phyloP scores from a whole-genome alignment of 2,888 invertebrate genomes.

The Leuctra nigra region DNA sequence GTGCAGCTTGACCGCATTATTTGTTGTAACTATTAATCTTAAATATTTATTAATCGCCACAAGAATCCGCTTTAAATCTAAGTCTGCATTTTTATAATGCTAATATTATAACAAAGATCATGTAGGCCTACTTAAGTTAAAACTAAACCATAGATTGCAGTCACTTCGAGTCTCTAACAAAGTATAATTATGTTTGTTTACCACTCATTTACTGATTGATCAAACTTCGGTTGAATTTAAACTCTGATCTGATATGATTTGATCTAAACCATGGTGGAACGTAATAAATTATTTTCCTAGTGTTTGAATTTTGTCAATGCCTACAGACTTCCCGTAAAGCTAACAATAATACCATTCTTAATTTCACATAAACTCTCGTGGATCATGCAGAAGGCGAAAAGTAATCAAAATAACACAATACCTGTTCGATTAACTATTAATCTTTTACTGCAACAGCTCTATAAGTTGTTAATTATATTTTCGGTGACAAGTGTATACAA shows the following conservation, averaged over 20 bases:
- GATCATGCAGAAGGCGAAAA: no score
- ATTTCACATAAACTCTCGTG: no score
- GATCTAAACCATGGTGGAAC: conserved; percentile 17
- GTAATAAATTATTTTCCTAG: conserved; percentile 26
- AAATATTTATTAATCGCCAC: conserved; percentile 16
- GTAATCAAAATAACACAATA: no score
- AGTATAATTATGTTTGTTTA: background rate
- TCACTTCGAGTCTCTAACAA: background rate
- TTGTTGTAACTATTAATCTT: conserved; percentile 11
- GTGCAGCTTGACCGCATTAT: conserved; percentile 15
- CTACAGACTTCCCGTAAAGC: conserved; percentile 24
- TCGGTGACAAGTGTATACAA: no score
- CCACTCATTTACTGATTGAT: background rate
- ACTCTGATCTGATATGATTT: background rate
- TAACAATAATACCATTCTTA: background rate
- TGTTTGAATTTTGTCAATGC: conserved; percentile 27
- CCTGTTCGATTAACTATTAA: no score
- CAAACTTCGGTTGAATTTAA: background rate
- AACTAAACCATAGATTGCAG: background rate
- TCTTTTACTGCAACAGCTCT: no score
- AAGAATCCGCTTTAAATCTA: conserved; percentile 12
- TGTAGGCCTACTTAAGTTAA: conserved; percentile 2
- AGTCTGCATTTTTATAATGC: conserved; percentile 14
- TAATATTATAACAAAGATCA: no score
- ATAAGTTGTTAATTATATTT: no score